Percentiles rank a stretch among this genome's conserved stretches.
These are phyloP conservation scores for Nycticebus coucang DNA, from an alignment of 2,113 vertebrate species.

Conservation along the genomic window DNA sequence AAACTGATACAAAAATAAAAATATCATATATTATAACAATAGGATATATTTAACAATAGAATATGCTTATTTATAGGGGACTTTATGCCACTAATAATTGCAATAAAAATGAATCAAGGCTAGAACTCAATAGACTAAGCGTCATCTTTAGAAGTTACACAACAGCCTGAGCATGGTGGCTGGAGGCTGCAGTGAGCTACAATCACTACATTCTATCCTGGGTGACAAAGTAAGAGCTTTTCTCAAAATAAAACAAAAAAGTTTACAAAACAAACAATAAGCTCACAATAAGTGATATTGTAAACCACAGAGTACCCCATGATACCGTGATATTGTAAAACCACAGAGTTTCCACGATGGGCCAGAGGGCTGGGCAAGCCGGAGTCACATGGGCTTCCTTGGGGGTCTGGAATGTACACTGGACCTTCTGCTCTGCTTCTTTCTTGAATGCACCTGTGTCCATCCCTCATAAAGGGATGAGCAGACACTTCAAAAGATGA, in stretches of 20 bases:
- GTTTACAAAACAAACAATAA: neutral
- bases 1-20: conserved; percentile 33
- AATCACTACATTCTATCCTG: too few species aligned
- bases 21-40: neutral
- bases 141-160: neutral
- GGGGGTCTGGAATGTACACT: fast-evolving
- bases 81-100: neutral
- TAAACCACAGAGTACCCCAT: too few species aligned
- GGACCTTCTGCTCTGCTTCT: fast-evolving
- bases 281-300: too few species aligned
- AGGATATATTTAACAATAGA: neutral
- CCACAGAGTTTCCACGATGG: fast-evolving
- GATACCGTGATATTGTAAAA: too few species aligned
- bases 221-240: too few species aligned
- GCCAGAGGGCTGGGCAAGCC: fast-evolving
- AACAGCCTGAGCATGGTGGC: neutral
- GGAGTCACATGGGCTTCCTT: fast-evolving
- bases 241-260: too few species aligned
- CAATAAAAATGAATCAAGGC: neutral
- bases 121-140: neutral
- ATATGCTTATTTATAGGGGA: neutral
- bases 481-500: neutral
- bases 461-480: neutral
- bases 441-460: fast-evolving
- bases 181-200: too few species aligned